Conservation (phyloP, 2,888 invertebrate species). For the Adineta ricciae region DNA sequence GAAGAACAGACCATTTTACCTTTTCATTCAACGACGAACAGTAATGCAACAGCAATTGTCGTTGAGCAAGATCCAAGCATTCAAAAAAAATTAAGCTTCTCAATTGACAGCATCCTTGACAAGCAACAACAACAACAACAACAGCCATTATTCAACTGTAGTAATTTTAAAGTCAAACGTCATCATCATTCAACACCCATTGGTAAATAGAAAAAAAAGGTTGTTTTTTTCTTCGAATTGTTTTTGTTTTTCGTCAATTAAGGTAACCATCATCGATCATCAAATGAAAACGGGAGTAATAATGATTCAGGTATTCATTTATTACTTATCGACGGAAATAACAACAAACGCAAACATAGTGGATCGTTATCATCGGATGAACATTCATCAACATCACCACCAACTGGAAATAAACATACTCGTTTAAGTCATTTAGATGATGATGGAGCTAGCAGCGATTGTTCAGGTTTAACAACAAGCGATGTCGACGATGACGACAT, state of each 20-base stretch:
- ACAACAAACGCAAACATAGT: neutral
- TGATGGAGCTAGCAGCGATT: neutral
- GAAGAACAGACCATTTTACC: constrained; percentile 3
- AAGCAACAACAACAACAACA: constrained; percentile 1
- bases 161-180: neutral
- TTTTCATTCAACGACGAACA: neutral
- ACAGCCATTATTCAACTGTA: neutral
- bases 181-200: neutral
- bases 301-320: constrained; percentile 1
- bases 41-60: neutral
- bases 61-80: neutral
- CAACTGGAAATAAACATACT: neutral
- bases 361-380: neutral
- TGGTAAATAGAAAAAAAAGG: neutral
- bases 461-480: neutral
- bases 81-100: constrained; percentile 15
- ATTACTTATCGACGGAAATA: neutral
- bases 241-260: neutral
- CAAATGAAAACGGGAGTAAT: neutral
- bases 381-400: neutral
- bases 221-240: neutral
- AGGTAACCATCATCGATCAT: constrained; percentile 1
- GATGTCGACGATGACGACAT: neutral
- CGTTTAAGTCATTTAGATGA: neutral
- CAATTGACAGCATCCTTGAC: constrained; percentile 19